Evolutionary conservation across 2,888 invertebrate species (phyloP), one percentile per base, ranked within the genome.

Genomic region (Neoitamus cyanurus): DNA sequence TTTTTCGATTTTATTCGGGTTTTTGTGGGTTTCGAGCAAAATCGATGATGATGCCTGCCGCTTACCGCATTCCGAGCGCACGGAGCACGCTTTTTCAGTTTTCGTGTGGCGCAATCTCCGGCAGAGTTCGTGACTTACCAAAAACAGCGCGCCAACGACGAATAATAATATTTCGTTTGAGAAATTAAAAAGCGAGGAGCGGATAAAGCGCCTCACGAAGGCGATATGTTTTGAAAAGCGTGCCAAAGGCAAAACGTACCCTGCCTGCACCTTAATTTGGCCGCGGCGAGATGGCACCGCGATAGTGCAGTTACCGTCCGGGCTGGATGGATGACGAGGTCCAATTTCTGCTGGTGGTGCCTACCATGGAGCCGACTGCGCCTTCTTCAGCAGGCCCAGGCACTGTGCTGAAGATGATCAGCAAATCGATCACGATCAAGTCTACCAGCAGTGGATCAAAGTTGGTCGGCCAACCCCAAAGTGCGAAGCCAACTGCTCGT

Each of bases 361-460:
- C 20, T 7, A 11, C 31, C 30, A 36, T 20, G 25, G 75, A 9
- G 37, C 28, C 42, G 6, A 34, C 58, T 34, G 68, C 58, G 48
- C 34, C 68, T 80, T 80, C 80, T 34, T 68, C 58, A 68, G 58
- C 80, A 80, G 77, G 37, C 42, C 20, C 31, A n/a, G 72, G n/a
- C 5, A 37, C 48, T 58, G 34, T 80, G 68, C 11, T 34, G 34
- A 46, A 73, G 48, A 70, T 72, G 72, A 70, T 83, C 72, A 37
- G 15, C 83, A 83, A 83, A 83, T 83, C 83, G 83, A 83, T 83
- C 83, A 83, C 83, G 83, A 83, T 83, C 83, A 83, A 4, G 13
- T 42, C 72, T 15, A 28, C 36, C 46, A 83, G n/a, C 72, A 83
- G 20, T 20, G 25, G 72, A 80, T 80, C 80, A 42, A 48, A 73